Evolutionary conservation across 2,113 vertebrate genomes (phyloP).

Genomic region (Rhodinocichla rosea): DNA sequence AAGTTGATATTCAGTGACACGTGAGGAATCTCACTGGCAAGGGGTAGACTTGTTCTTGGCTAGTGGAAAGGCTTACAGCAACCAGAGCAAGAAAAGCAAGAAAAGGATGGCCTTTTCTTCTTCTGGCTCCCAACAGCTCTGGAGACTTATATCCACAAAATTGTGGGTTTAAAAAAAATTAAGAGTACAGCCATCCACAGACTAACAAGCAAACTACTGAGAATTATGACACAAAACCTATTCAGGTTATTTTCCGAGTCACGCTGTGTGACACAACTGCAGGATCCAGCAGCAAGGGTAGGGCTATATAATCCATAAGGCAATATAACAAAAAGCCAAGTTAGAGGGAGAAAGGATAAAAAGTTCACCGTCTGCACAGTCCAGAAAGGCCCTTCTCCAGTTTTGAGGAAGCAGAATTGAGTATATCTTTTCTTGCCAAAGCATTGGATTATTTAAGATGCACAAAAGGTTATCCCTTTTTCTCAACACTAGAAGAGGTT

Average conservation of each 20-base stretch:
- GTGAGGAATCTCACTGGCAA: neutral
- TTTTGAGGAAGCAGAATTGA: neutral
- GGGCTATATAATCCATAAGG: neutral
- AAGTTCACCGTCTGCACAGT: neutral
- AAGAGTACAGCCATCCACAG: neutral
- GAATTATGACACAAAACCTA: neutral
- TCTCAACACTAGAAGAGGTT: neutral
- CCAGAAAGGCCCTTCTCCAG: neutral
- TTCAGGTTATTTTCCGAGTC: neutral
- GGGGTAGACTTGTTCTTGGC: neutral
- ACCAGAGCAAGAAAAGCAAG: neutral
- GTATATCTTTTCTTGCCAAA: neutral
- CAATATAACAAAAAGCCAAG: neutral
- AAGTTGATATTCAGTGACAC: neutral
- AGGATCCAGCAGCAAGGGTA: neutral
- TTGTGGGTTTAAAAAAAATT: neutral
- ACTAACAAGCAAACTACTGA: neutral
- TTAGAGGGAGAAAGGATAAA: neutral
- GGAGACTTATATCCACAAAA: neutral
- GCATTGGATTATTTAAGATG: neutral
- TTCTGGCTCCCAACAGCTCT: neutral
- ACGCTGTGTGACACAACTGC: neutral
- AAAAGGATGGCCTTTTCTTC: neutral
- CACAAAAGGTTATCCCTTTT: neutral
- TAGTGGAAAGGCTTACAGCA: neutral